Evolutionary conservation across 92 coral and sea anemone genomes (phyloP).

Genomic region (Nematostella vectensis): DNA sequence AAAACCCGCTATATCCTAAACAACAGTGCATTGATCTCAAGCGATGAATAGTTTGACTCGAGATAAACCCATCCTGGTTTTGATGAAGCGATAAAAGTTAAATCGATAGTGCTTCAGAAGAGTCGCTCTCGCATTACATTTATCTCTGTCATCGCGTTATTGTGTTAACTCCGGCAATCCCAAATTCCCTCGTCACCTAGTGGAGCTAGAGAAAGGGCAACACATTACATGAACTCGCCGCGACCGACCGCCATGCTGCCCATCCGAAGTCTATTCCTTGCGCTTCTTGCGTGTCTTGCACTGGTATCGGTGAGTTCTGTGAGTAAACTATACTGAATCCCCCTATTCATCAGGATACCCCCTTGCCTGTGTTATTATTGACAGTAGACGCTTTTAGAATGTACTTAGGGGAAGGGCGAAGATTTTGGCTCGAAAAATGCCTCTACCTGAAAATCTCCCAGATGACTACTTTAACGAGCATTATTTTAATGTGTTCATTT

Average conservation of each 20-base stretch:
- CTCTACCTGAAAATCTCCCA: no score
- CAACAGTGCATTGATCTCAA: not conserved
- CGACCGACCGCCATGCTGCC: not conserved
- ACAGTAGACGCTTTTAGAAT: not conserved
- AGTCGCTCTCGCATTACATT: constrained; percentile 1
- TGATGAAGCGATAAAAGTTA: constrained; percentile 1
- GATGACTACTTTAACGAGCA: no score
- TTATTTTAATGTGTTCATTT: no score
- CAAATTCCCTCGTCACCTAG: not conserved
- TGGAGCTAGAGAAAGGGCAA: not conserved
- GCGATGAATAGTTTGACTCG: not conserved
- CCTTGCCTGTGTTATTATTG: not conserved
- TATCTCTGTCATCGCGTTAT: constrained; percentile 4
- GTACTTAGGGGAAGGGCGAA: not conserved
- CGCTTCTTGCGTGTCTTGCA: not conserved
- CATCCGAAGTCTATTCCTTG: not conserved
- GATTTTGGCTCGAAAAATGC: no score
- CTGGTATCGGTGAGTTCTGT: not conserved
- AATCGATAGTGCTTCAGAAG: not conserved
- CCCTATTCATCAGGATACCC: not conserved
- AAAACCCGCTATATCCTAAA: not conserved
- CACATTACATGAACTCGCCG: no score
- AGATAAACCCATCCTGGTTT: not conserved
- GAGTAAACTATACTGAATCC: no score
- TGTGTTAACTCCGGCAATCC: not conserved